A percentile compares a stretch with the other conserved stretches of the same genome.
phyloP scores from a whole-genome alignment of 2,888 invertebrate species.

The Andricus curvator region DNA sequence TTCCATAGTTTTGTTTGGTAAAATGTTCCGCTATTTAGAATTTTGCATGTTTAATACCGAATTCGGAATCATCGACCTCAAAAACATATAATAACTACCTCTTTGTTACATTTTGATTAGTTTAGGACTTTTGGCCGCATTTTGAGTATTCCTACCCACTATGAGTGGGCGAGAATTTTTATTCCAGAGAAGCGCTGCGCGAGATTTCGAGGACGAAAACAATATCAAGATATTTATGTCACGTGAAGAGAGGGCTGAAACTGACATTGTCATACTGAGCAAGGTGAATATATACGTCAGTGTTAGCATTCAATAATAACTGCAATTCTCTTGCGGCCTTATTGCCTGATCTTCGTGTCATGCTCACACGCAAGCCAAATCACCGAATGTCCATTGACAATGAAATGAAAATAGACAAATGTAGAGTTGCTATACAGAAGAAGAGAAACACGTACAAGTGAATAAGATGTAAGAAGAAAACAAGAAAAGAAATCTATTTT shows the following conservation, averaged over 20 bases:
- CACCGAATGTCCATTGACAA: constrained; percentile 53
- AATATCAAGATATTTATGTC: constrained; percentile 56
- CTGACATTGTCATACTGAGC: constrained; percentile 79
- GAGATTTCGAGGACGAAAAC: constrained; percentile 51
- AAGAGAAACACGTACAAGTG: constrained; percentile 16
- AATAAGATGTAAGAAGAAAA: constrained; percentile 15
- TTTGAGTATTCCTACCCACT: too few species aligned
- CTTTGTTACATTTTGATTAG: too few species aligned
- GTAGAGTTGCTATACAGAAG: constrained; percentile 33
- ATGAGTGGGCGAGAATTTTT: neutral
- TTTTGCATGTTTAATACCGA: too few species aligned
- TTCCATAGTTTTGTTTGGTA: too few species aligned
- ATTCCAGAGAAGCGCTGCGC: neutral
- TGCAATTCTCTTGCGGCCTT: constrained; percentile 51
- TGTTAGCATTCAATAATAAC: constrained; percentile 69
- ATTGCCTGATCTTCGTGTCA: constrained; percentile 48
- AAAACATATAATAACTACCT: too few species aligned
- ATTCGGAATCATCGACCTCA: too few species aligned
- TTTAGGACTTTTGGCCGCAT: too few species aligned
- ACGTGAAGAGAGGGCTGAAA: constrained; percentile 71
- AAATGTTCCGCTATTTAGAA: too few species aligned
- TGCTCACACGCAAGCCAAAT: constrained; percentile 47
- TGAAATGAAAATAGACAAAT: constrained; percentile 41
- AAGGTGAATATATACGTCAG: constrained; percentile 79
- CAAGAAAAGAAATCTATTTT: constrained; percentile 8